Conservation (phyloP, 2,113 vertebrate species). For the Catharus minimus region DNA sequence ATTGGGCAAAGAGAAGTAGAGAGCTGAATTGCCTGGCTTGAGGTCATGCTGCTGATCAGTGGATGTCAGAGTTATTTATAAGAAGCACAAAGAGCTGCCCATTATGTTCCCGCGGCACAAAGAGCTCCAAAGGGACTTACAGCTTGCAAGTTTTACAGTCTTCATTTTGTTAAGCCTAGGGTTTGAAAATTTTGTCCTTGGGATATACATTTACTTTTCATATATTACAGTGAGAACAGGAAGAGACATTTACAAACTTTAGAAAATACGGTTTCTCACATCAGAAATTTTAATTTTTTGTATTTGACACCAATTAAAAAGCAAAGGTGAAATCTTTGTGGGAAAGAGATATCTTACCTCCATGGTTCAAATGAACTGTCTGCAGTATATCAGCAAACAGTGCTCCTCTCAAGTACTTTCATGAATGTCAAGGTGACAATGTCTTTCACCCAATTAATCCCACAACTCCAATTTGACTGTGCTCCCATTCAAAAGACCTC, state of each 20-base stretch:
- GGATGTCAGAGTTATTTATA: neutral
- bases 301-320: slow-evolving; percentile 6
- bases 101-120: neutral
- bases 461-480: slow-evolving; percentile 28
- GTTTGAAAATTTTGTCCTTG: slow-evolving; percentile 30
- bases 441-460: slow-evolving; percentile 61
- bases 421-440: slow-evolving; percentile 50
- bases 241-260: neutral
- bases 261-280: neutral
- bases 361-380: slow-evolving; percentile 5
- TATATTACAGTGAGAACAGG: neutral
- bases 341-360: neutral
- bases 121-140: neutral
- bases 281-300: neutral
- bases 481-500: slow-evolving; percentile 3
- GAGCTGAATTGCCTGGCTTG: slow-evolving; percentile 6
- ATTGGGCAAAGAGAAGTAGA: neutral
- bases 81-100: slow-evolving; percentile 19
- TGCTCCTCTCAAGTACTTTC: slow-evolving; percentile 18
- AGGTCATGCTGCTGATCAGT: slow-evolving; percentile 8
- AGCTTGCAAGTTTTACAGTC: neutral
- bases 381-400: slow-evolving; percentile 5
- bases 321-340: neutral
- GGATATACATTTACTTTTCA: neutral
- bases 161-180: neutral